These are phyloP conservation scores for Pantherophis vulpinus DNA, from an alignment of 2,797 vertebrate genomes.

Conservation along the genomic window DNA sequence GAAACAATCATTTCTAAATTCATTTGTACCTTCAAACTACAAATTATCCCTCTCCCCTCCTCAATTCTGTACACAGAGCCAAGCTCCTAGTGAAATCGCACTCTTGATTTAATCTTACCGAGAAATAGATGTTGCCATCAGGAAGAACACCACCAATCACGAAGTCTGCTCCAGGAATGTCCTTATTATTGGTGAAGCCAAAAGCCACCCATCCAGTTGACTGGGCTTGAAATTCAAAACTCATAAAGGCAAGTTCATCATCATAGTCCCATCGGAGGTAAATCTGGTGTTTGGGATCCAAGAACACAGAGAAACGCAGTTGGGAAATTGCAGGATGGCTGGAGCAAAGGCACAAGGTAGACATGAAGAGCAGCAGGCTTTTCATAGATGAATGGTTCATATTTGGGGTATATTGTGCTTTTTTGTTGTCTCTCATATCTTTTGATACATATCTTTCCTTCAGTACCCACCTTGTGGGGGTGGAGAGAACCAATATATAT, in stretches of 20 bases:
- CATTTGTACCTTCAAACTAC: not conserved
- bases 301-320: slow-evolving; percentile 70
- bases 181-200: slow-evolving; percentile 72
- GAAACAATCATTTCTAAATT: not conserved
- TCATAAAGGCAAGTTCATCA: slow-evolving; percentile 61
- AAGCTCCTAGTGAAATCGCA: not conserved
- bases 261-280: slow-evolving; percentile 76
- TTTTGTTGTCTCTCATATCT: slow-evolving; percentile 7
- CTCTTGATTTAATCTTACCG: slow-evolving; percentile 63
- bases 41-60: not conserved
- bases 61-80: not conserved
- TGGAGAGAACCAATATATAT: slow-evolving; percentile 43
- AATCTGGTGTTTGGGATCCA: slow-evolving; percentile 65
- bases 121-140: slow-evolving; percentile 72
- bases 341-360: slow-evolving; percentile 36
- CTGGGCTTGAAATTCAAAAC: slow-evolving; percentile 71
- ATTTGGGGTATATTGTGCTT: not conserved
- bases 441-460: not conserved
- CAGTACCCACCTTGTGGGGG: accelerated
- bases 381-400: slow-evolving; percentile 17
- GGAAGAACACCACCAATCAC: slow-evolving; percentile 73
- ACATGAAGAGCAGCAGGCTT: slow-evolving; percentile 46
- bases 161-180: slow-evolving; percentile 72
- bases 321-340: not conserved
- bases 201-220: slow-evolving; percentile 78